Evolutionary conservation across 2,888 invertebrate genomes (phyloP), one percentile per base, ranked within the genome.

Genomic region (Watsonalla binaria): DNA sequence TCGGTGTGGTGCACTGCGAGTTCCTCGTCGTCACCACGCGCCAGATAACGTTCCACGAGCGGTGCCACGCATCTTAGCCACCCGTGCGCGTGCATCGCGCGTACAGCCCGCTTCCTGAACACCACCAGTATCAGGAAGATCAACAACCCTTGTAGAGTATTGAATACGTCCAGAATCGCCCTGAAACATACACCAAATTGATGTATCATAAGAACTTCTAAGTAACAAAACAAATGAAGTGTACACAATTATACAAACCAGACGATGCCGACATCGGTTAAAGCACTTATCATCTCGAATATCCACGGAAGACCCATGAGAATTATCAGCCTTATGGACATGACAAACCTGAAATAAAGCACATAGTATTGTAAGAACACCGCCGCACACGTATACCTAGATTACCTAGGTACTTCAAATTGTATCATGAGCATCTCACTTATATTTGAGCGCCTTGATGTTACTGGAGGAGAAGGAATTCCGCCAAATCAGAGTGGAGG

Each of bases 271-370:
- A 66, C 55, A n/a, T 66, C 59, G 11, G 60, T 55, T 35, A 80
- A 52, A 0, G 86, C 77, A 49, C 84, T 78, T 45, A 87, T 70
- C 64, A 94, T 90, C 78, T 95, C 95, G 61, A 94, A 94, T 52
- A 94, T 87, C 94, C 94, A 95, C 0, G 93, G 91, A 34, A 94
- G 72, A 2, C 94, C 95, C 94, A 94, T 94, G 0, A 94, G 80
- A 35, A 94, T 67, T 51, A 93, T 92, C 55, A 95, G 79, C 68
- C 93, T 92, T 2, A 93, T 70, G 54, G 93, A 94, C 70, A 94
- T 83, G 42, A 86, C 63, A 54, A 93, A 92, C 65, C 94, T 94
- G 80, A 51, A 92, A 66, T 82, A 5, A 11, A 11, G 11, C 0
- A 42, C 4, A 2, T 2, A 37, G 8, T 6, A 46, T 34, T 46